A percentile compares a stretch with the other conserved stretches of the same genome.
These are phyloP conservation scores for Hirtodrosophila confusa DNA, from an alignment of 2,888 invertebrate genomes.

Conservation along the genomic window DNA sequence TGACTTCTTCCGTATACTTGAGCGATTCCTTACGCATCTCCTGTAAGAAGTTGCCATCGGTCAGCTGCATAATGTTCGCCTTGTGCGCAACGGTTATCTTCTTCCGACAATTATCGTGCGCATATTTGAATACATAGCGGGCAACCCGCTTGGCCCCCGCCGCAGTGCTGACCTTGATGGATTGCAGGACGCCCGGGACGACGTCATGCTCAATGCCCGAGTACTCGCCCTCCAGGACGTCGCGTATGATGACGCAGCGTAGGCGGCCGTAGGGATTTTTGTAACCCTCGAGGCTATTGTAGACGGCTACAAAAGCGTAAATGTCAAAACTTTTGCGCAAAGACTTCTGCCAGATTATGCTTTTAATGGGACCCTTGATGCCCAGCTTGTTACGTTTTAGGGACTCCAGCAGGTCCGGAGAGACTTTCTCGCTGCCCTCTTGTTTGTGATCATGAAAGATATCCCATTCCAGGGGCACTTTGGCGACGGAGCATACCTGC, in stretches of 20 bases:
- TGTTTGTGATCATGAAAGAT: conserved; percentile 93
- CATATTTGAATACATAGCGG: conserved; percentile 99
- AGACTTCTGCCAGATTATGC: conserved; percentile 83
- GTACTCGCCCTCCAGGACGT: conserved; percentile 99
- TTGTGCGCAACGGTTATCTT: conserved; percentile 99
- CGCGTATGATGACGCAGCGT: conserved; percentile 97
- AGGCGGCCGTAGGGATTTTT: conserved; percentile 93
- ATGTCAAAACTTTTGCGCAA: conserved; percentile 91
- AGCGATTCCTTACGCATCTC: conserved; percentile 93
- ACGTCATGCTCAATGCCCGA: conserved; percentile 97
- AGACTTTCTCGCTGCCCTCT: conserved; percentile 90
- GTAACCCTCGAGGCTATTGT: conserved; percentile 94
- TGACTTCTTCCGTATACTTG: conserved; percentile 92
- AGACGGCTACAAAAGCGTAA: conserved; percentile 97
- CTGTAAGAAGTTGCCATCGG: conserved; percentile 95
- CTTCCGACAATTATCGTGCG: conserved; percentile 94
- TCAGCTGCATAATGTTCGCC: conserved; percentile 99
- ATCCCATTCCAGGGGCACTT: conserved; percentile 97
- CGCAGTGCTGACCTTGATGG: conserved; percentile 97
- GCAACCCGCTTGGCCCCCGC: conserved; percentile 96
- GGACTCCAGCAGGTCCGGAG: conserved; percentile 91
- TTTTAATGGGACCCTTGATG: conserved; percentile 86
- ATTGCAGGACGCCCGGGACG: conserved; percentile 95
- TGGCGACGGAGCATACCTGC: conserved; percentile 93
- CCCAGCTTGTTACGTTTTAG: conserved; percentile 92